A percentile compares a stretch with the other conserved stretches of the same genome.
These are phyloP conservation scores for Lutjanus campechanus DNA, from an alignment of 2,797 vertebrate species.

Conservation along the genomic window DNA sequence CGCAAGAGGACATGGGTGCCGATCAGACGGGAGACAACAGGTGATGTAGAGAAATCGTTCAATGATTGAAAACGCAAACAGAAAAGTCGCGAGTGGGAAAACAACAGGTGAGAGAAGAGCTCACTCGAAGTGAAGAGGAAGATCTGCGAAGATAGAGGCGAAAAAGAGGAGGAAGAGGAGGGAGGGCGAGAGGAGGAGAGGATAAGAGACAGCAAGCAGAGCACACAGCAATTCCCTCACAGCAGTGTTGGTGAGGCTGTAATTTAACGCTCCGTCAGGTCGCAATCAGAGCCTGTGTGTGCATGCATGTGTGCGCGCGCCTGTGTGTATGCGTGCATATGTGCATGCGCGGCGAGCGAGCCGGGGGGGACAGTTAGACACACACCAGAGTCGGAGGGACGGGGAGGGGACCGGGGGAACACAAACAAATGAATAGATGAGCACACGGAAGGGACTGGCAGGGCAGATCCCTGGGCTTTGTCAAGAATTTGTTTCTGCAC, in stretches of 20 bases:
- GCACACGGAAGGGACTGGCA: constrained; percentile 51
- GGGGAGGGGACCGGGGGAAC: constrained; percentile 10
- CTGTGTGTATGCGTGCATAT: constrained; percentile 12
- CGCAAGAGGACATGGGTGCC: constrained; percentile 13
- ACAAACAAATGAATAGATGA: constrained; percentile 73
- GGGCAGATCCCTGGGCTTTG: constrained; percentile 53
- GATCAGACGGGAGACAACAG: neutral
- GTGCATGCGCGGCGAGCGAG: constrained; percentile 19
- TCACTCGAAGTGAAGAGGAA: constrained; percentile 25
- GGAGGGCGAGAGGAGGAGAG: constrained; percentile 47
- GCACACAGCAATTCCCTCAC: constrained; percentile 71
- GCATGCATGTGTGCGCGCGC: constrained; percentile 40
- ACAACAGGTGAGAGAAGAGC: constrained; percentile 61
- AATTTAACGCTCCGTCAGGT: constrained; percentile 83
- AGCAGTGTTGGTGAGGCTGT: constrained; percentile 75
- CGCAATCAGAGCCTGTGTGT: constrained; percentile 71
- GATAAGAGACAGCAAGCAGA: constrained; percentile 70
- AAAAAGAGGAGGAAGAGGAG: constrained; percentile 17
- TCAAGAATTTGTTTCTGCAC: constrained; percentile 54
- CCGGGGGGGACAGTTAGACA: constrained; percentile 54
- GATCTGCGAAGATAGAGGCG: constrained; percentile 53
- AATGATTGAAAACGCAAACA: constrained; percentile 14
- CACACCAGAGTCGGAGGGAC: constrained; percentile 54
- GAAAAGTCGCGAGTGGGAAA: constrained; percentile 25
- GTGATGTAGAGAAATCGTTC: constrained; percentile 6